Percentiles rank a stretch among this genome's conserved stretches.
phyloP scores from a whole-genome alignment of 2,113 vertebrate genomes.

The Recurvirostra avosetta region DNA sequence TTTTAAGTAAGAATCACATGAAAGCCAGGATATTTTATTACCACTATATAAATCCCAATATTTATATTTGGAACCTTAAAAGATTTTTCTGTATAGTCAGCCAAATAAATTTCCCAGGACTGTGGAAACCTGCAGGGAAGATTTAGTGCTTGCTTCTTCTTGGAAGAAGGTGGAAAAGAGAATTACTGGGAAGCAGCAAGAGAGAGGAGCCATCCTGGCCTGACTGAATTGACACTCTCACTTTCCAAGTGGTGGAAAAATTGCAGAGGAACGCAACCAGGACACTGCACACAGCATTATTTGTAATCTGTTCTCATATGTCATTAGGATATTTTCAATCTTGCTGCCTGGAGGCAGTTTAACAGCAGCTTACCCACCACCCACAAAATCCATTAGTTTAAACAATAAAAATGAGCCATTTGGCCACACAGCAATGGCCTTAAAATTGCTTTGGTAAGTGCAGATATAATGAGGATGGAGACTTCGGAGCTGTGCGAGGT shows the following conservation, averaged over 20 bases:
- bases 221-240: not conserved
- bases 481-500: not conserved
- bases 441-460: constrained; percentile 33
- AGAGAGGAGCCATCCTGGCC: not conserved
- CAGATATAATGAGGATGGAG: not conserved
- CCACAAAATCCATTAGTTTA: constrained; percentile 53
- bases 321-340: constrained; percentile 32
- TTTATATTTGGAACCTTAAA: not conserved
- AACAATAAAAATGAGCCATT: constrained; percentile 47
- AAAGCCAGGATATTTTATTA: not conserved
- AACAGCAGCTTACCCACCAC: constrained; percentile 35
- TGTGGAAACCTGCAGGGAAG: not conserved
- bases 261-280: not conserved
- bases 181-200: not conserved
- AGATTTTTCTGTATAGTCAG: not conserved
- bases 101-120: not conserved
- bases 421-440: not conserved
- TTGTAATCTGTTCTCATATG: constrained; percentile 3
- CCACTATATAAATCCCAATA: not conserved
- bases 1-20: not conserved
- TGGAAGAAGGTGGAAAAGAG: not conserved
- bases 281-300: not conserved
- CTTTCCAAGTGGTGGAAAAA: not conserved
- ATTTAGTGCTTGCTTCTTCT: not conserved
- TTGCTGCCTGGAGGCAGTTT: constrained; percentile 17